Evolutionary conservation across 2,888 invertebrate species (phyloP).

Genomic region (Ecdyonurus torrentis): DNA sequence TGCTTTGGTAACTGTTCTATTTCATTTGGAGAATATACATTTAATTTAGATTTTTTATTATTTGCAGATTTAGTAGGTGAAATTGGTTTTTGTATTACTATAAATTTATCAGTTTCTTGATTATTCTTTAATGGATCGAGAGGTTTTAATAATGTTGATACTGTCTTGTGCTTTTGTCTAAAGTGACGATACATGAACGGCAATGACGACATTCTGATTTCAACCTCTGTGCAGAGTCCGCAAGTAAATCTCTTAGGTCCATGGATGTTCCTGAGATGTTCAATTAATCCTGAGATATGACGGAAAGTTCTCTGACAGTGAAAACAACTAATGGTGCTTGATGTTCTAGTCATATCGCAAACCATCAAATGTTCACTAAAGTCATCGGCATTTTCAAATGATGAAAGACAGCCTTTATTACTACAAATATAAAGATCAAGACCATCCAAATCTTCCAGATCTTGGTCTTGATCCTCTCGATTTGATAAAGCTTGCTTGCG

Average conservation of each 20-base stretch:
- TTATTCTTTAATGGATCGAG: constrained; percentile 30
- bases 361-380: constrained; percentile 24
- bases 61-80: not conserved
- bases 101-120: constrained; percentile 29
- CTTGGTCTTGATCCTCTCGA: not conserved
- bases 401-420: constrained; percentile 25
- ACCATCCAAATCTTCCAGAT: not conserved
- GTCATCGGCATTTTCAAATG: constrained; percentile 20
- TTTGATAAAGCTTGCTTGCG: not conserved
- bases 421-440: constrained; percentile 32
- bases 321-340: constrained; percentile 28
- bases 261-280: constrained; percentile 41
- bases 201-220: constrained; percentile 22
- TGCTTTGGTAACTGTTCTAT: constrained; percentile 11
- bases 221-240: constrained; percentile 36
- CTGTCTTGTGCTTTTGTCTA: constrained; percentile 31
- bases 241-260: constrained; percentile 40
- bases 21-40: constrained; percentile 10
- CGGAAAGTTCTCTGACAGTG: constrained; percentile 33
- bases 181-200: constrained; percentile 30
- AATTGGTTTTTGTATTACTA: constrained; percentile 27
- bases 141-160: constrained; percentile 22
- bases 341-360: constrained; percentile 21
- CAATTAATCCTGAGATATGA: constrained; percentile 28
- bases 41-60: constrained; percentile 6